These are phyloP conservation scores for Pomacea maculata DNA, from an alignment of 1,140 invertebrate genomes.

Conservation along the genomic window DNA sequence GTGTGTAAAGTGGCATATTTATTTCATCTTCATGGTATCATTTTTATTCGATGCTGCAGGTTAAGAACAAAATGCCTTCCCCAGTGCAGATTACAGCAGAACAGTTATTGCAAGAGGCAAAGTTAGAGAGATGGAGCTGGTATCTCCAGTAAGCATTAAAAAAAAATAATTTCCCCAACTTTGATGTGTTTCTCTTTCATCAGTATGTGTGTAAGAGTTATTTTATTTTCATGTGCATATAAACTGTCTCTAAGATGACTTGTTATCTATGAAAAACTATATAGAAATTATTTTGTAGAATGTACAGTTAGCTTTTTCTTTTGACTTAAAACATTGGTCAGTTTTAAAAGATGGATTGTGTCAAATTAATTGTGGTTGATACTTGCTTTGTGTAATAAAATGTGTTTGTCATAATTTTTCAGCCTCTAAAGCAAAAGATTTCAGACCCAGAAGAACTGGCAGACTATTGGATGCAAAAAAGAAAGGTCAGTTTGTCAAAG, in stretches of 20 bases:
- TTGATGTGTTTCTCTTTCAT: not conserved
- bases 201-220: not conserved
- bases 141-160: slow-evolving; percentile 79
- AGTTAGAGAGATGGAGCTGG: slow-evolving; percentile 97
- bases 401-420: slow-evolving; percentile 34
- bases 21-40: not conserved
- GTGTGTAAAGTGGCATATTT: too few relatives aligned
- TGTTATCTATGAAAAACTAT: too few relatives aligned
- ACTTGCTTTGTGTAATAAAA: not conserved
- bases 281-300: not conserved
- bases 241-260: too few relatives aligned
- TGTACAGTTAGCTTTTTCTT: too few relatives aligned
- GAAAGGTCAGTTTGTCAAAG: slow-evolving; percentile 72
- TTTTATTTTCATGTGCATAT: not conserved
- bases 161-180: not conserved
- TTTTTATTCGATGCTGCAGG: slow-evolving; percentile 44
- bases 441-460: slow-evolving; percentile 97
- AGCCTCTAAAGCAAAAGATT: slow-evolving; percentile 98
- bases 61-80: slow-evolving; percentile 88
- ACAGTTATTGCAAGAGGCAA: slow-evolving; percentile 96
- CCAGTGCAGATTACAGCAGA: slow-evolving; percentile 99
- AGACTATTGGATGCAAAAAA: slow-evolving; percentile 94
- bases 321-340: not conserved
- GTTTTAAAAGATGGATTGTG: not conserved
- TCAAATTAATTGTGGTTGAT: not conserved